Conservation (phyloP, 2,888 invertebrate species). For the Azorinus chamasolen region DNA sequence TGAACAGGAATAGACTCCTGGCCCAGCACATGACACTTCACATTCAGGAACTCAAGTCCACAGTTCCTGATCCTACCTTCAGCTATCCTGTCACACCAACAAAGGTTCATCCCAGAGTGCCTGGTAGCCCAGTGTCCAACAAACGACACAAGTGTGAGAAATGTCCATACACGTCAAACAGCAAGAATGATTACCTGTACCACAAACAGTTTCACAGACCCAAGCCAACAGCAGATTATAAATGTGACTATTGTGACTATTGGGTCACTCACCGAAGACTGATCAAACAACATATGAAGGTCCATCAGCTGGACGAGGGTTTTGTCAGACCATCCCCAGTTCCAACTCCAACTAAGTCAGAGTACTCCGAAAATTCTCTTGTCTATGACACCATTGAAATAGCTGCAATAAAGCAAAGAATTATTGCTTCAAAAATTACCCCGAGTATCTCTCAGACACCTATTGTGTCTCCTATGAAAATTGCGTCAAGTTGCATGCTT, state of each 20-base stretch:
- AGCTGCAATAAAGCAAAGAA: slow-evolving; percentile 82
- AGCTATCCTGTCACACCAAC: slow-evolving; percentile 48
- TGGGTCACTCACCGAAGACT: slow-evolving; percentile 93
- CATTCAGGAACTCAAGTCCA: slow-evolving; percentile 44
- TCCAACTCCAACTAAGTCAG: slow-evolving; percentile 81
- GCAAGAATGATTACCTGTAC: slow-evolving; percentile 94
- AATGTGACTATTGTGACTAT: slow-evolving; percentile 93
- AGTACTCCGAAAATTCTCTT: slow-evolving; percentile 73
- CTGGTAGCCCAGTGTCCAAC: slow-evolving; percentile 48
- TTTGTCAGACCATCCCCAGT: slow-evolving; percentile 33
- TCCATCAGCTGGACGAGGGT: slow-evolving; percentile 87
- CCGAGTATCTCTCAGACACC: slow-evolving; percentile 79
- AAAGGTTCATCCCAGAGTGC: slow-evolving; percentile 21
- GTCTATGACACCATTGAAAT: slow-evolving; percentile 81
- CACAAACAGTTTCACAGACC: slow-evolving; percentile 95
- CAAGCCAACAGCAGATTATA: slow-evolving; percentile 91
- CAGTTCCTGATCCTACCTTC: slow-evolving; percentile 5
- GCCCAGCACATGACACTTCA: slow-evolving; percentile 91
- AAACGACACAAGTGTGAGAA: slow-evolving; percentile 92
- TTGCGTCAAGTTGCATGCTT: slow-evolving; percentile 71
- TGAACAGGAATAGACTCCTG: slow-evolving; percentile 87
- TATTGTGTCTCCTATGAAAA: slow-evolving; percentile 78
- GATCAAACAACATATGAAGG: slow-evolving; percentile 93
- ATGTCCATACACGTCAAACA: slow-evolving; percentile 95
- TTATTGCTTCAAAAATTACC: slow-evolving; percentile 83